These are phyloP conservation scores for Coreoperca whiteheadi DNA, from an alignment of 2,113 vertebrate species.

Conservation along the genomic window DNA sequence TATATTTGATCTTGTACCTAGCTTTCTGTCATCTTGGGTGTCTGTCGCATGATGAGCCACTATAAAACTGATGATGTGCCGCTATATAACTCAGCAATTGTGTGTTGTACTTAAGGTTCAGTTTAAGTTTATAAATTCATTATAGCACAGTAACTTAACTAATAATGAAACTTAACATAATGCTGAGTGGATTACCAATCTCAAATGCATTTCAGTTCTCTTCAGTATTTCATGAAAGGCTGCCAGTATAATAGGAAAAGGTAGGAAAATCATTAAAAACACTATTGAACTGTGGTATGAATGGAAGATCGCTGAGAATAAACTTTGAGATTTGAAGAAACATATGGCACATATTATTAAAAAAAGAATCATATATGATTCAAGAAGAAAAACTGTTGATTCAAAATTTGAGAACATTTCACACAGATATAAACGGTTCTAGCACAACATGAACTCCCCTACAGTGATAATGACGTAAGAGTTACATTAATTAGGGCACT, in stretches of 20 bases:
- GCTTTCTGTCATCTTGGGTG: no score
- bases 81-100: not conserved
- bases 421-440: not conserved
- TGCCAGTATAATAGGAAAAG: not conserved
- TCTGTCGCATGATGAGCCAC: no score
- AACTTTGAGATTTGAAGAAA: not conserved
- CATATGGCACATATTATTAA: no score
- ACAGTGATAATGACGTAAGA: not conserved
- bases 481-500: not conserved
- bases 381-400: not conserved
- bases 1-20: not conserved
- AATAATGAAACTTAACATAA: not conserved
- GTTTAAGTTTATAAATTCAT: not conserved
- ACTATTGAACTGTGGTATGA: not conserved
- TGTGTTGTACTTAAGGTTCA: not conserved
- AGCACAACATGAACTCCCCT: not conserved
- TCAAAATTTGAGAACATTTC: not conserved
- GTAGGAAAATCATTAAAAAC: not conserved
- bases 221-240: not conserved
- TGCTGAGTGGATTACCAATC: conserved; percentile 5
- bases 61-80: not conserved
- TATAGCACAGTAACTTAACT: not conserved
- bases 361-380: not conserved
- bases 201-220: not conserved
- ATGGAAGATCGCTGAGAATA: not conserved